phyloP scores from a whole-genome alignment of 2,888 invertebrate species.

The Prenolepis imparis region DNA sequence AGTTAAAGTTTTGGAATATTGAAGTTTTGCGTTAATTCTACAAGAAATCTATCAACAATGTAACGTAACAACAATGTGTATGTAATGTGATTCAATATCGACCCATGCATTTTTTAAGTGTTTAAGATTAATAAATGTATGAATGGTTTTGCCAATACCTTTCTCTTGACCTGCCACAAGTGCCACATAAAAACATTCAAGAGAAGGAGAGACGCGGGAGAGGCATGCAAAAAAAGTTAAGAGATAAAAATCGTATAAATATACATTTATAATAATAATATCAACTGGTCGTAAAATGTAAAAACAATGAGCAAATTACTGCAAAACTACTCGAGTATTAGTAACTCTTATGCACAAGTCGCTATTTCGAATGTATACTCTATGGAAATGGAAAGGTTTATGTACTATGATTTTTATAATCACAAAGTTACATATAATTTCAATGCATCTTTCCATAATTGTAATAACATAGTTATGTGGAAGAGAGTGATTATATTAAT shows the following conservation, averaged over 20 bases:
- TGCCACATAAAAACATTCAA: slow-evolving; percentile 92
- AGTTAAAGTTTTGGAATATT: background rate
- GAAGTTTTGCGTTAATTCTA: background rate
- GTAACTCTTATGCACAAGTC: slow-evolving; percentile 48
- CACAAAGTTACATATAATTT: slow-evolving; percentile 21
- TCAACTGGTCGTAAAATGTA: slow-evolving; percentile 68
- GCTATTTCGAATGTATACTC: slow-evolving; percentile 46
- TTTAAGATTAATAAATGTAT: slow-evolving; percentile 85
- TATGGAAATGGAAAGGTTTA: slow-evolving; percentile 29
- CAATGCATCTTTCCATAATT: slow-evolving; percentile 4
- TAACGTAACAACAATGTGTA: slow-evolving; percentile 3
- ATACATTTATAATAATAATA: slow-evolving; percentile 75
- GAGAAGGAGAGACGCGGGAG: slow-evolving; percentile 90
- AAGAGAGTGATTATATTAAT: background rate
- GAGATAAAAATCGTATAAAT: slow-evolving; percentile 84
- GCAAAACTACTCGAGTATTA: slow-evolving; percentile 62
- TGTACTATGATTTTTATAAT: slow-evolving; percentile 35
- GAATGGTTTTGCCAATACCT: slow-evolving; percentile 87
- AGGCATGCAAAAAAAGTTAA: slow-evolving; percentile 89
- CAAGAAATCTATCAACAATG: slow-evolving; percentile 29
- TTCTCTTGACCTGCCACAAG: slow-evolving; percentile 90
- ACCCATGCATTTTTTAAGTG: slow-evolving; percentile 73
- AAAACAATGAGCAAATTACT: slow-evolving; percentile 57
- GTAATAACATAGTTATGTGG: background rate
- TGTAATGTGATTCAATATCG: slow-evolving; percentile 11